Evolutionary conservation across 2,888 invertebrate genomes (phyloP).

Genomic region (Eledona agricola): DNA sequence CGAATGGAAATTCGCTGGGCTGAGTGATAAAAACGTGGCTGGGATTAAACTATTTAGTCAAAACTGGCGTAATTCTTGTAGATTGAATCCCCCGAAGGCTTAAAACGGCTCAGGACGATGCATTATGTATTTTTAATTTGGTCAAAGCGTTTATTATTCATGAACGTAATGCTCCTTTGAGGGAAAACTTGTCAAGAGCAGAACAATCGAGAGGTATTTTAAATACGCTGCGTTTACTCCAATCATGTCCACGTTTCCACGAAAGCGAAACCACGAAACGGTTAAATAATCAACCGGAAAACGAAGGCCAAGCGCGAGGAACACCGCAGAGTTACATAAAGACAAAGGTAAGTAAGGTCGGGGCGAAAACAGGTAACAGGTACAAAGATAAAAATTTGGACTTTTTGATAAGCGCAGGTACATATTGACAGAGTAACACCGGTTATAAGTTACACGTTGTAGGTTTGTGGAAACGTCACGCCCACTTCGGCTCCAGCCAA

Average conservation of each 20-base stretch:
- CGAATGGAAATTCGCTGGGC: too few relatives aligned
- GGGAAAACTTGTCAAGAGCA: too few relatives aligned
- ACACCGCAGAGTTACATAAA: constrained; percentile 2
- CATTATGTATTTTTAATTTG: too few relatives aligned
- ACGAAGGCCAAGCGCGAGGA: constrained; percentile 6
- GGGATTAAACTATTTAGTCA: too few relatives aligned
- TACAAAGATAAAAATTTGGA: neutral
- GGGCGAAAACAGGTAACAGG: neutral
- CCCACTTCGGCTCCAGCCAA: constrained; percentile 30
- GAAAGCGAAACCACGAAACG: constrained; percentile 6
- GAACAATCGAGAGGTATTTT: too few relatives aligned
- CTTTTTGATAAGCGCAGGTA: constrained; percentile 29
- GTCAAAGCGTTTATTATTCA: too few relatives aligned
- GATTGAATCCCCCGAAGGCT: too few relatives aligned
- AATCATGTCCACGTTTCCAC: neutral
- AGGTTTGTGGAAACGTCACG: constrained; percentile 34
- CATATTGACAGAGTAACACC: constrained; percentile 27
- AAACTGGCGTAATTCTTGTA: too few relatives aligned
- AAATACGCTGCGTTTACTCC: too few relatives aligned
- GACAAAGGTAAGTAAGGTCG: neutral
- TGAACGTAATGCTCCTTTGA: too few relatives aligned
- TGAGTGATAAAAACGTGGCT: too few relatives aligned
- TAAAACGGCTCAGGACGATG: too few relatives aligned
- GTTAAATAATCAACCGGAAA: constrained; percentile 8
- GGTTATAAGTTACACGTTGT: constrained; percentile 35